Evolutionary conservation across 2,113 vertebrate genomes (phyloP).

Genomic region (Periophthalmodon schlosseri): DNA sequence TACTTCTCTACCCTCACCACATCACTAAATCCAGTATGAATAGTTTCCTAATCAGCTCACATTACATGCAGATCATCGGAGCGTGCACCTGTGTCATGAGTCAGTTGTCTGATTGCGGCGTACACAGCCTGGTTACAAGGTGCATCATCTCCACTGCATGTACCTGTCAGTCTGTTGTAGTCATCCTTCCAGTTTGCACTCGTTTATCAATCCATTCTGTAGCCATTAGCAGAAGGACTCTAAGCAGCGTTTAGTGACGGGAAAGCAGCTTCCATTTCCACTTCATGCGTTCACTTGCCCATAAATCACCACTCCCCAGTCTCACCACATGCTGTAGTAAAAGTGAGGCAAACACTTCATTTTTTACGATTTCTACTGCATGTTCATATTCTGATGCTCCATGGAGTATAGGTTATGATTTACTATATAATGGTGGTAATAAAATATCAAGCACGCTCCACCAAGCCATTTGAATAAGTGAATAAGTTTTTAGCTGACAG

Average conservation of each 20-base stretch:
- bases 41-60: background rate
- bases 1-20: background rate
- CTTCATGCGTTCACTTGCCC: constrained; percentile 22
- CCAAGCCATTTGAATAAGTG: constrained; percentile 27
- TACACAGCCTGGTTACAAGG: background rate
- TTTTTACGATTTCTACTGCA: constrained; percentile 41
- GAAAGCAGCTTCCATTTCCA: constrained; percentile 3
- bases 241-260: constrained; percentile 24
- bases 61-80: background rate
- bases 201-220: constrained; percentile 13
- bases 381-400: constrained; percentile 39
- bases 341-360: constrained; percentile 46
- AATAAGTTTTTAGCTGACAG: constrained; percentile 18
- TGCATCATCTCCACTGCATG: constrained; percentile 12
- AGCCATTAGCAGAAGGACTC: constrained; percentile 28
- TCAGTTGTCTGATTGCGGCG: background rate
- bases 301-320: constrained; percentile 43
- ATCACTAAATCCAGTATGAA: background rate
- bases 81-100: constrained; percentile 1
- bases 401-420: constrained; percentile 30
- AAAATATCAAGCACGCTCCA: constrained; percentile 30
- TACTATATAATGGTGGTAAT: constrained; percentile 47
- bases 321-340: constrained; percentile 32
- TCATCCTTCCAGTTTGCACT: background rate
- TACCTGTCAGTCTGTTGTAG: constrained; percentile 9